Conservation (phyloP, 2,797 vertebrate genomes). For the Enteromius anoplus region DNA sequence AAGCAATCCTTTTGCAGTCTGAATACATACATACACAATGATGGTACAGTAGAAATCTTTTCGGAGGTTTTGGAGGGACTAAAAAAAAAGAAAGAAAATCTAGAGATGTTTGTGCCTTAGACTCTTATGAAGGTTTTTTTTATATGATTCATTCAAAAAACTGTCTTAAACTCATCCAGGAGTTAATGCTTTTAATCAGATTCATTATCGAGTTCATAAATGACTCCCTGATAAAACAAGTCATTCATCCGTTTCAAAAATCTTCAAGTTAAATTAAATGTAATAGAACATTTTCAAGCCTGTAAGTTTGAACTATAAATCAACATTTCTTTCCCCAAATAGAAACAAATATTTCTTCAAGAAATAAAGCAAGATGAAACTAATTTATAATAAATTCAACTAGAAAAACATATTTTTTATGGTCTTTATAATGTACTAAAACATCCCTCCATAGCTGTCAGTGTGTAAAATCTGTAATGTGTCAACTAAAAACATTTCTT, state of each 20-base stretch:
- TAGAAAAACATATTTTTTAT: not conserved
- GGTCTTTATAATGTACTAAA: not conserved
- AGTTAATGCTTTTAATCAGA: not conserved
- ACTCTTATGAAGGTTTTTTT: not conserved
- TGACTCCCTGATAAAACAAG: not conserved
- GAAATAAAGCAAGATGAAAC: not conserved
- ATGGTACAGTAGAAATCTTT: constrained; percentile 76
- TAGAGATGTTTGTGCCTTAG: not conserved
- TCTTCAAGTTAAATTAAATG: not conserved
- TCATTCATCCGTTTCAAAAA: not conserved
- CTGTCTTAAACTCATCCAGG: not conserved
- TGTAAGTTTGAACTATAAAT: not conserved
- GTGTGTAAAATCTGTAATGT: not conserved
- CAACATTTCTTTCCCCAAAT: not conserved
- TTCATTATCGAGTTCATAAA: not conserved
- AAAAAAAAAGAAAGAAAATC: constrained; percentile 67
- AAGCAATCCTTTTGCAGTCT: constrained; percentile 41
- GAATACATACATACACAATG: constrained; percentile 51
- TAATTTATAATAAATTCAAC: not conserved
- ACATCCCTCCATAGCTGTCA: not conserved
- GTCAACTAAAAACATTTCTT: not conserved
- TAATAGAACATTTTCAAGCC: not conserved
- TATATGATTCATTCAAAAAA: not conserved
- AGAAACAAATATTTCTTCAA: not conserved
- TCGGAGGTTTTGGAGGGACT: constrained; percentile 65